phyloP scores from a whole-genome alignment of 2,797 vertebrate genomes.

The Muscicapa comitata region DNA sequence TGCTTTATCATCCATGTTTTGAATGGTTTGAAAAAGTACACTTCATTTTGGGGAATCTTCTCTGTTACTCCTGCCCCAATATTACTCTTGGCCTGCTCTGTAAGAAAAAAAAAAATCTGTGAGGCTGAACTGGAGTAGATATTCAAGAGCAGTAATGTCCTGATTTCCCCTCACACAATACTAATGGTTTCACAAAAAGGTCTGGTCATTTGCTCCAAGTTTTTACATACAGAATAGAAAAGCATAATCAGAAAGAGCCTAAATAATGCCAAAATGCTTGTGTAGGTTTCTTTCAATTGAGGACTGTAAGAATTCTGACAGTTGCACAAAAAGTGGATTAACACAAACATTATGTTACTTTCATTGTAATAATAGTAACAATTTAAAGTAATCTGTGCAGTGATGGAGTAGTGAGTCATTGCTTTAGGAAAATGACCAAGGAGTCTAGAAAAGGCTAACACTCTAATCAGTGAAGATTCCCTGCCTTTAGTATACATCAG shows the following conservation, averaged over 20 bases:
- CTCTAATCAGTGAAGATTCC: neutral
- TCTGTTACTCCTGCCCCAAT: neutral
- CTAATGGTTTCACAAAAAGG: neutral
- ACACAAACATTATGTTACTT: neutral
- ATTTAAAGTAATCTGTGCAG: neutral
- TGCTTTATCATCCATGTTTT: neutral
- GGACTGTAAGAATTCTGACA: neutral
- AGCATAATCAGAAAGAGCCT: neutral
- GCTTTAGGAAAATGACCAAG: slow-evolving; percentile 9
- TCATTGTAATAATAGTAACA: neutral
- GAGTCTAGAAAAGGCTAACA: neutral
- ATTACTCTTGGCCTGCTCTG: neutral
- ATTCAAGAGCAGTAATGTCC: neutral
- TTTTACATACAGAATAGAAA: neutral
- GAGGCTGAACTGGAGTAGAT: neutral
- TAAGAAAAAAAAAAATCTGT: neutral
- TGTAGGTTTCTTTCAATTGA: neutral
- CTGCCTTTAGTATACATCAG: neutral
- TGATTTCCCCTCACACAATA: neutral
- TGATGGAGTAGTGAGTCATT: slow-evolving; percentile 15
- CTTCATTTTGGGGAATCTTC: neutral
- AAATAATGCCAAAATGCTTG: neutral
- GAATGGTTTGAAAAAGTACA: neutral
- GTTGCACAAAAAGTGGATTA: neutral
- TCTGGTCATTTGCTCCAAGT: neutral